Evolutionary conservation across 2,888 invertebrate species (phyloP).

Genomic region (Lepidocyrtoides sp.): DNA sequence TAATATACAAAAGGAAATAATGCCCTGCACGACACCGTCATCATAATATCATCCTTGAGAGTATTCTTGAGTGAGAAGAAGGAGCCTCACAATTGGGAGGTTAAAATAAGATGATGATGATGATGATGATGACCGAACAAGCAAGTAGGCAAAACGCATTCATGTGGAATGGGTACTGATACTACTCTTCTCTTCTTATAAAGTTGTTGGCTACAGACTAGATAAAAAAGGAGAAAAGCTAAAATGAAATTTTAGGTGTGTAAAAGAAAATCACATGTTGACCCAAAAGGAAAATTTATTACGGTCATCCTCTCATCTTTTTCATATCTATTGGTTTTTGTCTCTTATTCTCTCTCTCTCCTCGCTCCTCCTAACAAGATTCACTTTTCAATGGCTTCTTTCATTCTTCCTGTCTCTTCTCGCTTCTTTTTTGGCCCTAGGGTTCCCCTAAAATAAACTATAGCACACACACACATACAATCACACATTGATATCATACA

Average conservation of each 20-base stretch:
- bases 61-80: conserved; percentile 30
- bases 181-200: no score
- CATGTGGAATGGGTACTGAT: conserved; percentile 72
- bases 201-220: conserved; percentile 53
- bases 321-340: conserved; percentile 80
- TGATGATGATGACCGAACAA: background rate
- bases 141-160: conserved; percentile 66
- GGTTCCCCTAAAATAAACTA: conserved; percentile 62
- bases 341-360: conserved; percentile 45
- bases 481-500: conserved; percentile 2
- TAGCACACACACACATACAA: background rate
- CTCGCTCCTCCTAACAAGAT: conserved; percentile 61
- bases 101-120: background rate
- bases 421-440: conserved; percentile 62
- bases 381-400: conserved; percentile 68
- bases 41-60: no score
- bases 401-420: conserved; percentile 42
- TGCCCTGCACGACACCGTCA: conserved; percentile 44
- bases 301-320: conserved; percentile 77
- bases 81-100: no score
- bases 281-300: conserved; percentile 80
- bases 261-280: conserved; percentile 78
- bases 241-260: conserved; percentile 79
- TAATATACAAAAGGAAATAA: background rate
- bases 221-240: conserved; percentile 68